Evolutionary conservation across 1,140 invertebrate species (phyloP).

Genomic region (Macrostomum lignano): DNA sequence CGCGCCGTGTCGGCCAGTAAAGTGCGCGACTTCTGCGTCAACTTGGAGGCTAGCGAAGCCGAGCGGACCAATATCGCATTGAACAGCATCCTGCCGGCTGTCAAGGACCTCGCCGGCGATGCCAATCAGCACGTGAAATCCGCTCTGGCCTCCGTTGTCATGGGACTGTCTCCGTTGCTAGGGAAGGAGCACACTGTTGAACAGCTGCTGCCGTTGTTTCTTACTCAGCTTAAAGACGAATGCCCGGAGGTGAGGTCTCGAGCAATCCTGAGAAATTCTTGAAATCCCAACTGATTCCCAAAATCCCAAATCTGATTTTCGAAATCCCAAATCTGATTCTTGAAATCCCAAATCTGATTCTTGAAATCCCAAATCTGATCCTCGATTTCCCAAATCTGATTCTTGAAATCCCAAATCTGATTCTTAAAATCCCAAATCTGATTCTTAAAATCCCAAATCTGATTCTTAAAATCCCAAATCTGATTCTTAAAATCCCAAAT

Average conservation of each 20-base stretch:
- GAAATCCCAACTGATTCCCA: not conserved
- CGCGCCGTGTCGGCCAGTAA: slow-evolving; percentile 81
- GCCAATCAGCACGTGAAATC: slow-evolving; percentile 96
- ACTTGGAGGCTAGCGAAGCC: slow-evolving; percentile 33
- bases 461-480: too few species aligned
- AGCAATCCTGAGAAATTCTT: not conserved
- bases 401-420: too few species aligned
- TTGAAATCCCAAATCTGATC: too few species aligned
- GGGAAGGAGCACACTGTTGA: slow-evolving; percentile 87
- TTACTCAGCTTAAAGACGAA: slow-evolving; percentile 89
- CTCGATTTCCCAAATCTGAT: too few species aligned
- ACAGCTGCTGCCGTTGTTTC: slow-evolving; percentile 75
- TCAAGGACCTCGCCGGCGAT: slow-evolving; percentile 84
- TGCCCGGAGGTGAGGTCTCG: slow-evolving; percentile 56
- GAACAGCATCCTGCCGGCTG: slow-evolving; percentile 70
- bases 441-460: too few species aligned
- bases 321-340: not conserved
- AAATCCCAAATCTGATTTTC: not conserved
- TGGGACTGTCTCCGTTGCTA: slow-evolving; percentile 89
- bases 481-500: too few species aligned
- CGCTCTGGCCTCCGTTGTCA: slow-evolving; percentile 85
- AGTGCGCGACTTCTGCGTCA: slow-evolving; percentile 66
- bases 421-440: too few species aligned
- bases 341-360: not conserved
- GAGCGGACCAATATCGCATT: slow-evolving; percentile 47